A percentile compares a stretch with the other conserved stretches of the same genome.
Conservation (phyloP, 1,140 invertebrate genomes). For the Drosophila littoralis region DNA sequence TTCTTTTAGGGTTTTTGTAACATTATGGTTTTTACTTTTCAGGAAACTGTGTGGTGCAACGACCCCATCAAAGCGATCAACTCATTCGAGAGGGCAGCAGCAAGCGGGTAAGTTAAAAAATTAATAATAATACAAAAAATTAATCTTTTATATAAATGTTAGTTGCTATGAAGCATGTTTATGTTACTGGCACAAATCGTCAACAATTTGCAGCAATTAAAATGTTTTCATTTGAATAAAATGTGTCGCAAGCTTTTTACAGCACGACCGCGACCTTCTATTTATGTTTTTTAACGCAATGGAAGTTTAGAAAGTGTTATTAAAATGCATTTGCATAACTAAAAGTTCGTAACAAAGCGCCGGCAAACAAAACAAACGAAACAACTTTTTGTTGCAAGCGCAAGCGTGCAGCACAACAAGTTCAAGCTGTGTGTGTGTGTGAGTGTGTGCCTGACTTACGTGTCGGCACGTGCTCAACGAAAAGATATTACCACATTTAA, state of each 20-base stretch:
- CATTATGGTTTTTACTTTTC: slow-evolving; percentile 60
- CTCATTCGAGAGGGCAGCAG: slow-evolving; percentile 90
- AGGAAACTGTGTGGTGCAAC: slow-evolving; percentile 92
- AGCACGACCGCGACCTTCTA: slow-evolving; percentile 15
- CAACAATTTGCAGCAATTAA: slow-evolving; percentile 49
- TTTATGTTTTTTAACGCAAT: slow-evolving; percentile 16
- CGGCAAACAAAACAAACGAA: slow-evolving; percentile 32
- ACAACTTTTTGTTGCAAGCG: slow-evolving; percentile 38
- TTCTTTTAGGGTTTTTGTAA: slow-evolving; percentile 9
- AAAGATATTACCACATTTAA: slow-evolving; percentile 58
- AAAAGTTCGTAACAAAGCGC: slow-evolving; percentile 56
- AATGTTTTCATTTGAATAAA: slow-evolving; percentile 35
- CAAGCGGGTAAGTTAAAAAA: slow-evolving; percentile 87
- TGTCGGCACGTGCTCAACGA: slow-evolving; percentile 56
- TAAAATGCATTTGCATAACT: slow-evolving; percentile 63
- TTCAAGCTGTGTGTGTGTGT: slow-evolving; percentile 18
- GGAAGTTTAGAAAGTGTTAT: slow-evolving; percentile 53
- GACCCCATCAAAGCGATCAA: slow-evolving; percentile 89
- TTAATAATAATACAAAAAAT: slow-evolving; percentile 8
- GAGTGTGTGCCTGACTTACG: slow-evolving; percentile 35
- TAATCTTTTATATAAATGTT: slow-evolving; percentile 1
- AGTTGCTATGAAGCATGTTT: not conserved
- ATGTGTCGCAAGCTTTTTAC: slow-evolving; percentile 6
- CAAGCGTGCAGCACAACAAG: slow-evolving; percentile 9
- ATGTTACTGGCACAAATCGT: slow-evolving; percentile 18